Evolutionary conservation across 2,113 vertebrate genomes (phyloP), one percentile per base, ranked within the genome.

Genomic region (Trochalopteron elliotii): DNA sequence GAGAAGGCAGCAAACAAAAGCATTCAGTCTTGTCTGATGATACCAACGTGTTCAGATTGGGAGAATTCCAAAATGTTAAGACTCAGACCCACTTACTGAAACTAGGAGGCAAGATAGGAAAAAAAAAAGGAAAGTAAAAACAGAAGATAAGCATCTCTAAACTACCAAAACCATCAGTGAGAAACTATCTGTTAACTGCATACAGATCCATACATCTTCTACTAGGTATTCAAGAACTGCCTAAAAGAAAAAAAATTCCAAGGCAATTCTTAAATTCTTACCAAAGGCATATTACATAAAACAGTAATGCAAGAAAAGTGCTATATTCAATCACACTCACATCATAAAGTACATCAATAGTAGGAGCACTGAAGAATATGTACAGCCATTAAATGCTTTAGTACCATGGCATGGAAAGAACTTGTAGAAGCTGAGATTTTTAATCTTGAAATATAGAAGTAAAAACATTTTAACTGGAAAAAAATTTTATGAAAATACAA

Each of bases 381-480:
- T 20, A 61, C 16, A 79, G 49, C 6, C 10, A 83, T 39, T 69
- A 64, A 76, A 76, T 30, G 24, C 11, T 89, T 86, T 27, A 80
- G 33, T 47, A 64, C 7, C 37, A 13, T 7, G 16, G 21, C 39
- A 81, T 0, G 0, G 31, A 82, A 37, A 69, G 19, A 78, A 75
- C 18, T 81, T 39, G 13, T 2, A 69, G 28, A 53, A 71, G 11
- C 10, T 65, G 49, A 70, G 10, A 53, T 44, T 56, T 70, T 87
- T 59, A 18, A 52, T 52, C 10, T 52, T 35, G 12, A 88, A 83
- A 76, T 63, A 77, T 2, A 74, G 25, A 86, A 75, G 18, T 57
- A 65, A 84, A 50, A 82, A 40, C 2, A 68, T 61, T 90, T 82
- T 65, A 63, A 37, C 5, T 47, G 11, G 87, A 70, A 78, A 50